Evolutionary conservation across 2,888 invertebrate species (phyloP), one percentile per base, ranked within the genome.

Genomic region (Calephelis perditalis): DNA sequence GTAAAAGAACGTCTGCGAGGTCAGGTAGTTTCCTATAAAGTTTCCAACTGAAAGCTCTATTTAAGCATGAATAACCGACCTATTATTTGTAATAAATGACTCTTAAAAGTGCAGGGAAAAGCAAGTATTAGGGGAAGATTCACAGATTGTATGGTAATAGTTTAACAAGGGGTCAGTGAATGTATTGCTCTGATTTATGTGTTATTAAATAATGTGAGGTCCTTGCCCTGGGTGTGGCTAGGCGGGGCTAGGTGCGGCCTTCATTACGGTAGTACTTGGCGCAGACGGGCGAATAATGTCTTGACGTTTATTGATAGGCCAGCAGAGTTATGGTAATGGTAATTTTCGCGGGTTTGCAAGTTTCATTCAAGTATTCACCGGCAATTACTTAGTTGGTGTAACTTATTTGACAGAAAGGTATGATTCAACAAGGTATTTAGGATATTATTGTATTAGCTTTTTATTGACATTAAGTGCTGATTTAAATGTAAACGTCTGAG

Each of bases 191-290:
- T 81, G 79, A 79, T 81, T 81, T 80, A 80, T 75, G 73, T 66
- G 80, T 84, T 85, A 85, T 86, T 86, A 86, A 84, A 83, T 84
- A 82, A 73, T 77, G 71, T 73, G 74, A 72, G 82, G 82, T 80
- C 78, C 72, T 71, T 67, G 81, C 69, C 79, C 73, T 74, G 66
- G 70, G 70, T 63, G 65, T 63, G 63, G 63, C 65, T 63, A 70
- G 73, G 77, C 64, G 75, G 68, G 76, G 77, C 71, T 66, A 68
- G 74, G 74, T 61, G 71, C 61, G 71, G 66, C 71, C 69, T 69
- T 75, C 73, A 74, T 76, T 73, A 73, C 65, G 62, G 36, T 46
- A 46, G 26, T 26, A 26, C 26, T 63, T 55, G 54, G 61, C 43
- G 60, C 68, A 74, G 61, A 74, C 69, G 61, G 63, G 69, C 69